Percentiles rank a stretch among this genome's conserved stretches.
Conservation (phyloP, 2,797 vertebrate species). For the Megaceryle alcyon region DNA sequence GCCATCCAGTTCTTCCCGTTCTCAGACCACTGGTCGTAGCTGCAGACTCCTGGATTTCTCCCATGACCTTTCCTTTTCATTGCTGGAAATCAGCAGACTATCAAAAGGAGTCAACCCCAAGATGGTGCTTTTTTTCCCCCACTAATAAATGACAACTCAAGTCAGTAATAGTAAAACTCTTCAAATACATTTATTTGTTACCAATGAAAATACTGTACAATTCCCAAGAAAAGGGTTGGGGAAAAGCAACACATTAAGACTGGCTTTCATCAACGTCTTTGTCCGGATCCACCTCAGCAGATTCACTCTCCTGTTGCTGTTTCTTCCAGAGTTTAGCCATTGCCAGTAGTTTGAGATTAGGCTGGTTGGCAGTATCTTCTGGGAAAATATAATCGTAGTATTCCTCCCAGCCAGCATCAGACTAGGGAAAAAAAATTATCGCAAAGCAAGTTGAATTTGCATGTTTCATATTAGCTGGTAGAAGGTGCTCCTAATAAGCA, state of each 20-base stretch:
- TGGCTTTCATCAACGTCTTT: conserved; percentile 76
- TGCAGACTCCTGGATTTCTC: background rate
- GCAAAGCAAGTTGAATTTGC: background rate
- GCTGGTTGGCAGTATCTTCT: conserved; percentile 96
- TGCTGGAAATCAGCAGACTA: background rate
- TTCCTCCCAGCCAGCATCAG: conserved; percentile 97
- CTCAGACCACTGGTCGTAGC: background rate
- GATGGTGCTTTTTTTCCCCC: accelerated
- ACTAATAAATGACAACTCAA: background rate
- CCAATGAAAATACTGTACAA: conserved; percentile 64
- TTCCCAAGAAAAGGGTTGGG: background rate
- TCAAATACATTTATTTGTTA: conserved; percentile 56
- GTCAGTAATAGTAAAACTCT: conserved; percentile 17
- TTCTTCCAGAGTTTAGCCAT: conserved; percentile 99
- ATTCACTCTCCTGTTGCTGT: conserved; percentile 85
- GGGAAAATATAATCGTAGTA: conserved; percentile 99
- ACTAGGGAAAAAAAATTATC: conserved; percentile 75
- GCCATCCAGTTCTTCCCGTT: background rate
- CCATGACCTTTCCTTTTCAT: background rate
- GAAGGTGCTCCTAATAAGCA: background rate
- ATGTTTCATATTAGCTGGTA: accelerated
- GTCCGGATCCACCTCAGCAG: conserved; percentile 74
- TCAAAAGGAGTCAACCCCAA: background rate
- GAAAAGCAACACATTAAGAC: background rate
- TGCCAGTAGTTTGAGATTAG: conserved; percentile 96